Evolutionary conservation across 2,888 invertebrate species (phyloP), one percentile per base, ranked within the genome.

Genomic region (Hypomecis punctinalis): DNA sequence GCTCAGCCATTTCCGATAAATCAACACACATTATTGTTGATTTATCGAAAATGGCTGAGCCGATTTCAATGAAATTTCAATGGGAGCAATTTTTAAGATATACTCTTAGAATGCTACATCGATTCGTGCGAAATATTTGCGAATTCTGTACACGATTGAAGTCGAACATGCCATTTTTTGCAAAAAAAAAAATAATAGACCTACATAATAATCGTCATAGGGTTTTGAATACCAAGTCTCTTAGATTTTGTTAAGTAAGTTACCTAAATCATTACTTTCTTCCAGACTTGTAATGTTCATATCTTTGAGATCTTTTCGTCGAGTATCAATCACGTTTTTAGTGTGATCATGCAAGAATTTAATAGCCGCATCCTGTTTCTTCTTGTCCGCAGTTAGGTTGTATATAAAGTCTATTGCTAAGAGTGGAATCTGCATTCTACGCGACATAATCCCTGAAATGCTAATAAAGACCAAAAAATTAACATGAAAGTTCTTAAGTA

Each of bases 321-420:
- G 83, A 10, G 86, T 77, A 9, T 81, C 73, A 5, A 94, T 94
- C 0, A 94, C 93, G 52, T 84, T 81, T 9, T 80, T 85, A 0
- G 93, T 91, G 43, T 90, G 88, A 1, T 76, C 77, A 60, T 94
- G 94, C 7, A 94, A 73, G 8, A 90, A 71, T 10, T 85, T 79
- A 35, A 94, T 63, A 0, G 90, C 89, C 49, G 87, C 82, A 5
- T 88, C 90, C 76, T 95, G 95, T 35, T 90, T 90, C 62, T 89
- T 93, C 23, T 96, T 96, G 58, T 94, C 88, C 5, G 89, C 83
- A 0, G 95, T 88, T 5, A 95, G 83, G 69, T 94, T 93, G 59
- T 93, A 93, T 3, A 92, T 71, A 0, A 70, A 49, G 40, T 90
- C 86, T 1, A 76, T 71, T 5, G 80, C 81, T 2, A 89, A 59